phyloP scores from a whole-genome alignment of 1,140 invertebrate genomes.

The Sweltsa coloradensis region DNA sequence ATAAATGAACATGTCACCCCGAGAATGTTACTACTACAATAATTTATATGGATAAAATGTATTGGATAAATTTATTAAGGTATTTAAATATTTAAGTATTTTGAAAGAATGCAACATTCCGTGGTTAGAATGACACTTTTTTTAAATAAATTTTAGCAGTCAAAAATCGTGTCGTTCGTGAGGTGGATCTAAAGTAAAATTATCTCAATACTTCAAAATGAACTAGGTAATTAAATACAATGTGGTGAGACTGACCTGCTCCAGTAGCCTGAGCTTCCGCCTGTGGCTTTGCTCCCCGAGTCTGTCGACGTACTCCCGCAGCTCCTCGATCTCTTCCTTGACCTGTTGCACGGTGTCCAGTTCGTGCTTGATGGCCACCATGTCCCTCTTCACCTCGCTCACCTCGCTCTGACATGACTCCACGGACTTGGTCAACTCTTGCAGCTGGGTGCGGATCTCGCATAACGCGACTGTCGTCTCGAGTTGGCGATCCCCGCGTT shows the following conservation, averaged over 20 bases:
- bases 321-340: conserved; percentile 85
- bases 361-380: conserved; percentile 88
- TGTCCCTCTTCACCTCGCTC: conserved; percentile 78
- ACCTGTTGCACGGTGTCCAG: conserved; percentile 85
- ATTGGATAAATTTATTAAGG: too few species aligned
- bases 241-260: conserved; percentile 54
- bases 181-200: too few species aligned
- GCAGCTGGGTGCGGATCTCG: conserved; percentile 79
- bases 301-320: conserved; percentile 78
- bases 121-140: too few species aligned
- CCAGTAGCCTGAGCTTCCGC: conserved; percentile 70
- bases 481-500: conserved; percentile 51
- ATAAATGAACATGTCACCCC: too few species aligned
- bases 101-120: too few species aligned
- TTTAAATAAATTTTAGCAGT: too few species aligned
- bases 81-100: too few species aligned
- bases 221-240: conserved; percentile 11
- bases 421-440: conserved; percentile 84
- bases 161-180: too few species aligned
- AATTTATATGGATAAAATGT: too few species aligned
- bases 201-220: too few species aligned
- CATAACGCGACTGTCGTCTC: conserved; percentile 81
- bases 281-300: conserved; percentile 79
- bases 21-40: too few species aligned
- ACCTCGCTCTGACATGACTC: conserved; percentile 88